A percentile compares a stretch with the other conserved stretches of the same genome.
These are phyloP conservation scores for Myotis lucifugus DNA, from an alignment of 2,113 vertebrate genomes.

Conservation along the genomic window DNA sequence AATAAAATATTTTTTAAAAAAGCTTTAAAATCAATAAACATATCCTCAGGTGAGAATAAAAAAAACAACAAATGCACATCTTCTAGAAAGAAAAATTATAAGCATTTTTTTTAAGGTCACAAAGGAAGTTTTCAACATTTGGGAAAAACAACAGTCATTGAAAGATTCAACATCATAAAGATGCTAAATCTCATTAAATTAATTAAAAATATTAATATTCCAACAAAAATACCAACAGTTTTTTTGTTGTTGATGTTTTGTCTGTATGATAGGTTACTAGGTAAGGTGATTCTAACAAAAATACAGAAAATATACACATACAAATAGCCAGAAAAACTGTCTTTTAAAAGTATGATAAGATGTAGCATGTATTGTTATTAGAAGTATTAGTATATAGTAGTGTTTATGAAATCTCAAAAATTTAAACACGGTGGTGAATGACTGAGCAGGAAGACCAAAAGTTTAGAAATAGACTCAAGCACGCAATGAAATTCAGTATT, in stretches of 20 bases:
- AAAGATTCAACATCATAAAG: not conserved
- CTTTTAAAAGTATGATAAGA: not conserved
- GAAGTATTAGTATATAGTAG: not conserved
- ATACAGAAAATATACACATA: not conserved
- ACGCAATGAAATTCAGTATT: not conserved
- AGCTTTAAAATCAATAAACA: not conserved
- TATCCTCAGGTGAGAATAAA: not conserved
- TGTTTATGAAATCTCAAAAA: not conserved
- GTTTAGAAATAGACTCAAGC: not conserved
- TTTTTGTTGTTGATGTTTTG: not conserved
- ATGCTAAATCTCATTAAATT: not conserved
- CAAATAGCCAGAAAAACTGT: not conserved
- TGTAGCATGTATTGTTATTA: not conserved
- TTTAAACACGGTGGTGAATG: not conserved
- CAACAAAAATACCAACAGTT: not conserved
- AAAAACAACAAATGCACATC: not conserved
- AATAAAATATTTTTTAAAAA: no score
- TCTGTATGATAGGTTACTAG: not conserved
- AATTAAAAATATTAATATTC: constrained; percentile 1
- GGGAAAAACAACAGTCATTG: not conserved
- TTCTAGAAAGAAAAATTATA: not conserved
- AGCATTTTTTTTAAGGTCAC: not conserved
- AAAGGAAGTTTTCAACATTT: not conserved
- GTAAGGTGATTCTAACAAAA: not conserved
- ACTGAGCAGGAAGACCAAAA: not conserved